These are phyloP conservation scores for Alviniconcha strummeri DNA, from an alignment of 2,888 invertebrate genomes.

Conservation along the genomic window DNA sequence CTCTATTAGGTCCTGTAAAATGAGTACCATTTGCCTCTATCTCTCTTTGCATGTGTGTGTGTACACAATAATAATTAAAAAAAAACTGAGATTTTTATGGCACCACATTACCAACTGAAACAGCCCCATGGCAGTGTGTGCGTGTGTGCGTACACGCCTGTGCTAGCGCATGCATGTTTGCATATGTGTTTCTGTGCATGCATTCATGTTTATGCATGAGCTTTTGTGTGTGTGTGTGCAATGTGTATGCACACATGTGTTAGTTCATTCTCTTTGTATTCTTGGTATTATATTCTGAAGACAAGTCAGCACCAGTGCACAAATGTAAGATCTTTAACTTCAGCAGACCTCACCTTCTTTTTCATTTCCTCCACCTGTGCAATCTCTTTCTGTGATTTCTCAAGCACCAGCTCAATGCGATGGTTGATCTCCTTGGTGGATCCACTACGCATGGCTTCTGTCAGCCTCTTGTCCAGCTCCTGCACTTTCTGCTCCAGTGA, in stretches of 20 bases:
- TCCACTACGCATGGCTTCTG: constrained; percentile 16
- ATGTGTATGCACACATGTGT: too few species aligned
- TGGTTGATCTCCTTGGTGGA: constrained; percentile 31
- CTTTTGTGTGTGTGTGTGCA: too few species aligned
- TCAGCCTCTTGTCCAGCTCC: constrained; percentile 41
- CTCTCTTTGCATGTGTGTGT: not conserved
- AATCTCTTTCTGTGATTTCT: constrained; percentile 32
- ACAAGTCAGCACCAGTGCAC: too few species aligned
- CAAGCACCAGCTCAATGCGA: constrained; percentile 28
- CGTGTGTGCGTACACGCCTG: too few species aligned
- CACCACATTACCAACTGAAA: too few species aligned
- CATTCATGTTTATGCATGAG: too few species aligned
- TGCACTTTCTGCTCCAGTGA: constrained; percentile 43
- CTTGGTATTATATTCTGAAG: too few species aligned
- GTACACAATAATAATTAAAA: not conserved
- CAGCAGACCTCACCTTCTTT: constrained; percentile 19
- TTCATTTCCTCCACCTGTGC: constrained; percentile 20
- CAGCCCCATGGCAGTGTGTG: too few species aligned
- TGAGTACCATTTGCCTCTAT: not conserved
- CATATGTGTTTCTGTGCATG: too few species aligned
- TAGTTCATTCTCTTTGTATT: too few species aligned
- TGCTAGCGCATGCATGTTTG: too few species aligned
- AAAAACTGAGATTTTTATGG: not conserved
- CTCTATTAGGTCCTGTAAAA: not conserved
- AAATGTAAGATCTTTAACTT: too few species aligned